Evolutionary conservation across 2,888 invertebrate species (phyloP), one percentile per base, ranked within the genome.

Genomic region (Lypha dubia): DNA sequence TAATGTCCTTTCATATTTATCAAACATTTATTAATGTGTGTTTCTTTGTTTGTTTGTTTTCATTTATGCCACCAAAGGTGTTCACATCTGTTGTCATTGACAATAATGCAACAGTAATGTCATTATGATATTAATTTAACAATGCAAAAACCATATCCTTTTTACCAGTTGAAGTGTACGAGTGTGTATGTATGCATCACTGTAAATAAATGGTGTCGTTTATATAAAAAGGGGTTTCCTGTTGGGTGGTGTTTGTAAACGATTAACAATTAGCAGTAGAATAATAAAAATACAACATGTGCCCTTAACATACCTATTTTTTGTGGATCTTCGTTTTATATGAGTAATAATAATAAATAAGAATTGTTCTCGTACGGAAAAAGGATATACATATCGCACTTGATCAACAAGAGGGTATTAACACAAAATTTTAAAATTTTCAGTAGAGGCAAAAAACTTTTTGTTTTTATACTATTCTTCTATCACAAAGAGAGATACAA

Each of bases 251-350:
- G 24, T 49, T 49, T 41, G n/a, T 17, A n/a, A n/a, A 9, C 5
- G n/a, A 58, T 32, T 41, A 24, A 82, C n/a, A 88, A 90, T 90
- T 89, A 87, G 77, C 70, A 58, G 56, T 22, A 76, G 56, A 84
- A 80, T 63, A 44, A n/a, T 79, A 86, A 44, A 86, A 44, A 82
- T 28, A 86, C 86, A 89, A 86, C 84, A 87, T 86, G 86, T 77
- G 85, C 51, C 76, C 38, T 71, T 80, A 83, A 83, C 83, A n/a
- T n/a, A n/a, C n/a, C n/a, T n/a, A n/a, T n/a, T n/a, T n/a, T n/a
- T n/a, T n/a, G n/a, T n/a, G n/a, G n/a, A n/a, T n/a, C n/a, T n/a
- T n/a, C n/a, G n/a, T n/a, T n/a, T n/a, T n/a, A n/a, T n/a, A n/a
- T n/a, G n/a, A n/a, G n/a, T n/a, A n/a, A n/a, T n/a, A n/a, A n/a